These are phyloP conservation scores for Ecdyonurus torrentis DNA, from an alignment of 2,888 invertebrate species.

Conservation along the genomic window DNA sequence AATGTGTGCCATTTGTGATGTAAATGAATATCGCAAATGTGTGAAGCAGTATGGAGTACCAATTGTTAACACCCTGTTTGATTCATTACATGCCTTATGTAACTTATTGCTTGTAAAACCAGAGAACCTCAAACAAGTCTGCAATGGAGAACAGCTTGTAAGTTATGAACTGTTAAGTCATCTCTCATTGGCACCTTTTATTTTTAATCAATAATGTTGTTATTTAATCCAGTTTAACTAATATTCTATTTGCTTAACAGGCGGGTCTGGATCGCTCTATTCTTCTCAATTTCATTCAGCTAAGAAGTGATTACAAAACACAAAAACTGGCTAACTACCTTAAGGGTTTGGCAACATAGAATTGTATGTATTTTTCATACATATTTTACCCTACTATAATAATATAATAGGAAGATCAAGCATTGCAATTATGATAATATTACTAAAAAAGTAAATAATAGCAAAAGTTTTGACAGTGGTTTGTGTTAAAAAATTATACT, in stretches of 20 bases:
- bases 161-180: no score
- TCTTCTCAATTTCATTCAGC: slow-evolving; percentile 81
- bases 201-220: not conserved
- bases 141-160: slow-evolving; percentile 86
- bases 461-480: no score
- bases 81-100: slow-evolving; percentile 87
- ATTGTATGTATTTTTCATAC: not conserved
- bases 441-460: no score
- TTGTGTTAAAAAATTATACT: no score
- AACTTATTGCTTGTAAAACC: slow-evolving; percentile 90
- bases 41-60: slow-evolving; percentile 61
- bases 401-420: not conserved
- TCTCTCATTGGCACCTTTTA: no score
- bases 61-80: slow-evolving; percentile 75
- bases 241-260: slow-evolving; percentile 37
- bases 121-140: slow-evolving; percentile 89
- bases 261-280: slow-evolving; percentile 79
- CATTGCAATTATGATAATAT: not conserved
- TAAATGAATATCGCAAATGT: slow-evolving; percentile 89
- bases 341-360: slow-evolving; percentile 26
- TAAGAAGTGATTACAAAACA: slow-evolving; percentile 84
- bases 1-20: slow-evolving; percentile 95
- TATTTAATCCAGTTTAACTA: not conserved
- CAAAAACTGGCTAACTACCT: slow-evolving; percentile 51
- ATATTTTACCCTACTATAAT: not conserved